These are phyloP conservation scores for Paramisgurnus dabryanus DNA, from an alignment of 2,113 vertebrate genomes.

Conservation along the genomic window DNA sequence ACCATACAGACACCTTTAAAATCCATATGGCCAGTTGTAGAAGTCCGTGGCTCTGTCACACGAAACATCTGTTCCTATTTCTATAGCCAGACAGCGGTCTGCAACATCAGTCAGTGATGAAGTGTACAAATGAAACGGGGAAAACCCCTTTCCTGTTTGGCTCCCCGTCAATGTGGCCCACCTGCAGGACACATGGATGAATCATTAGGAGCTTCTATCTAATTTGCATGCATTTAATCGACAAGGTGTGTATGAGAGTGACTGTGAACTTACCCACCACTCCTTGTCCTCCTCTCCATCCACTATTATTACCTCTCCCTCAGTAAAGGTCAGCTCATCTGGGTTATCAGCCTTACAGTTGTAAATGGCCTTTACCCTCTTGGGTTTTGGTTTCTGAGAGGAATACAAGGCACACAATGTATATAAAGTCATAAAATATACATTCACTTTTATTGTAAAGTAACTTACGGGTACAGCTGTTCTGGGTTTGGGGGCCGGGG, in stretches of 20 bases:
- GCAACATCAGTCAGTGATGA: conserved; percentile 84
- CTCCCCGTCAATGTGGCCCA: conserved; percentile 91
- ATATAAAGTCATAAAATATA: neutral
- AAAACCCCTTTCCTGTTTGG: conserved; percentile 86
- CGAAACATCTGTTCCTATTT: neutral
- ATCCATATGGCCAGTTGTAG: neutral
- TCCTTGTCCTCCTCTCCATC: conserved; percentile 94
- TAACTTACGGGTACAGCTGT: conserved; percentile 80
- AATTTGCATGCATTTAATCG: neutral
- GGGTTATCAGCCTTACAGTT: conserved; percentile 90
- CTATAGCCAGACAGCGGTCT: neutral
- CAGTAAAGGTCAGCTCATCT: conserved; percentile 89
- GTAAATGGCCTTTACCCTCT: conserved; percentile 92
- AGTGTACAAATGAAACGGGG: conserved; percentile 94
- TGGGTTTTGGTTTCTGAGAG: conserved; percentile 82
- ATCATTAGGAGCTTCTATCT: neutral
- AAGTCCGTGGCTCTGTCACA: neutral
- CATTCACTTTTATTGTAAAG: neutral
- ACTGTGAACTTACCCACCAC: conserved; percentile 90
- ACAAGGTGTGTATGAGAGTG: neutral
- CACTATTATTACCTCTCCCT: conserved; percentile 92
- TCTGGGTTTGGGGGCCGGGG: conserved; percentile 84
- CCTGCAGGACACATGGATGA: conserved; percentile 68
- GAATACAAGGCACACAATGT: conserved; percentile 1
- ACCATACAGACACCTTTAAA: neutral